These are phyloP conservation scores for Hylia prasina DNA, from an alignment of 2,113 vertebrate genomes.

Conservation along the genomic window DNA sequence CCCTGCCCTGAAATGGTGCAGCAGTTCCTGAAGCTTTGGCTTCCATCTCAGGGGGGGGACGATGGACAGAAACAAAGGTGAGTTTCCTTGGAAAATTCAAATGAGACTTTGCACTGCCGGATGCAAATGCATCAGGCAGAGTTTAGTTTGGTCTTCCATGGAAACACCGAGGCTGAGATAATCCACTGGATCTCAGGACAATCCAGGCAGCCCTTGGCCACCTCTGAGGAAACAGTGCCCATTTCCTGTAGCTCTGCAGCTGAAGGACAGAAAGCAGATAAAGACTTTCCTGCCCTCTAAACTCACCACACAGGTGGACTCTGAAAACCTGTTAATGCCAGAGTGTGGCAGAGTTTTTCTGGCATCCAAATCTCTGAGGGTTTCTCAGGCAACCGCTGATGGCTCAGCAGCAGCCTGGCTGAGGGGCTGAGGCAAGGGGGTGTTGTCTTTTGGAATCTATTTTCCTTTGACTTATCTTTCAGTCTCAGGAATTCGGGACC, in stretches of 20 bases:
- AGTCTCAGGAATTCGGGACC: conserved; percentile 54
- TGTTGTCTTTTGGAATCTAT: conserved; percentile 53
- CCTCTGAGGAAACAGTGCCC: background rate
- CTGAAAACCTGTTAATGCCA: background rate
- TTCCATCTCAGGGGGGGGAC: accelerated
- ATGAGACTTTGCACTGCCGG: background rate
- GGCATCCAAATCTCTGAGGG: background rate
- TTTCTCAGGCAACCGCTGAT: background rate
- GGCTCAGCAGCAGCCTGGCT: background rate
- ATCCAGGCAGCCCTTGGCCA: background rate
- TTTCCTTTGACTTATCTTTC: conserved; percentile 62
- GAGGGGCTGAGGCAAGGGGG: background rate
- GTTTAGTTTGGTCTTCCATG: background rate
- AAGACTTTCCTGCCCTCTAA: background rate
- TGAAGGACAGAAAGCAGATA: background rate
- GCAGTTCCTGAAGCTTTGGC: background rate
- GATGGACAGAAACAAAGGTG: background rate
- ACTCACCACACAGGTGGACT: background rate
- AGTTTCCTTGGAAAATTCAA: background rate
- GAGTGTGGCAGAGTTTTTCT: background rate
- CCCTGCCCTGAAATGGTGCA: background rate
- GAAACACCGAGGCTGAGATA: background rate
- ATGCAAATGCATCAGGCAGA: background rate
- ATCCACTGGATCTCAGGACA: background rate
- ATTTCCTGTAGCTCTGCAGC: background rate